phyloP scores from a whole-genome alignment of 1,140 invertebrate genomes.

The Listronotus bonariensis region DNA sequence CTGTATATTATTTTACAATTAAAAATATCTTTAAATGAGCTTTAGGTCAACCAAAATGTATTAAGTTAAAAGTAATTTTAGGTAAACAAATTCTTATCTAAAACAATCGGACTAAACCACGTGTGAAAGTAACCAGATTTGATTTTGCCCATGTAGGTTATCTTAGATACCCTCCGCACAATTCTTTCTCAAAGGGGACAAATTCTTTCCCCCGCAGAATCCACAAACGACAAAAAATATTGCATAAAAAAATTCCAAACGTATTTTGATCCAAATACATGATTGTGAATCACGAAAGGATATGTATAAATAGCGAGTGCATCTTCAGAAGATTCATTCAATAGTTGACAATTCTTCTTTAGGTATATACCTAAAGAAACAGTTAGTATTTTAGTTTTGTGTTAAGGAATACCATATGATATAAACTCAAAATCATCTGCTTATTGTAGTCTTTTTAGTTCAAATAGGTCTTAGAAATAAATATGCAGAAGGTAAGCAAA shows the following conservation, averaged over 20 bases:
- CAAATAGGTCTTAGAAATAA: too few species aligned
- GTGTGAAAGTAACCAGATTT: constrained; percentile 19
- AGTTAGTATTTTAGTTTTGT: too few species aligned
- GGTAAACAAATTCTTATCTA: not conserved
- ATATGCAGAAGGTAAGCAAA: too few species aligned
- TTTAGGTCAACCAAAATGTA: too few species aligned
- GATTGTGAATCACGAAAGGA: constrained; percentile 59
- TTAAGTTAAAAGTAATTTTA: too few species aligned
- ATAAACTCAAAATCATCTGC: too few species aligned
- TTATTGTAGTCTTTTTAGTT: too few species aligned
- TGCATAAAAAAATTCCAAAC: constrained; percentile 53
- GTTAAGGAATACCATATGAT: too few species aligned
- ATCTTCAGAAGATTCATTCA: constrained; percentile 60
- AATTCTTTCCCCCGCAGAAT: constrained; percentile 37
- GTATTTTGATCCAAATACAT: constrained; percentile 61
- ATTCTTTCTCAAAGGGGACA: constrained; percentile 16
- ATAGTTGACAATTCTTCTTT: constrained; percentile 42
- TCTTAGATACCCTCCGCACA: constrained; percentile 19
- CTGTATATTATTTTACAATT: too few species aligned
- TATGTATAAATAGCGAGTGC: constrained; percentile 60
- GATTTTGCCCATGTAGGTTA: constrained; percentile 4
- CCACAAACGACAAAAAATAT: constrained; percentile 45
- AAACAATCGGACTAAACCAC: constrained; percentile 10
- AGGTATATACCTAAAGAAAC: not conserved
- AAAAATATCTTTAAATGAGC: too few species aligned